Evolutionary conservation across 2,113 vertebrate species (phyloP).

Genomic region (human (Homo sapiens)): DNA sequence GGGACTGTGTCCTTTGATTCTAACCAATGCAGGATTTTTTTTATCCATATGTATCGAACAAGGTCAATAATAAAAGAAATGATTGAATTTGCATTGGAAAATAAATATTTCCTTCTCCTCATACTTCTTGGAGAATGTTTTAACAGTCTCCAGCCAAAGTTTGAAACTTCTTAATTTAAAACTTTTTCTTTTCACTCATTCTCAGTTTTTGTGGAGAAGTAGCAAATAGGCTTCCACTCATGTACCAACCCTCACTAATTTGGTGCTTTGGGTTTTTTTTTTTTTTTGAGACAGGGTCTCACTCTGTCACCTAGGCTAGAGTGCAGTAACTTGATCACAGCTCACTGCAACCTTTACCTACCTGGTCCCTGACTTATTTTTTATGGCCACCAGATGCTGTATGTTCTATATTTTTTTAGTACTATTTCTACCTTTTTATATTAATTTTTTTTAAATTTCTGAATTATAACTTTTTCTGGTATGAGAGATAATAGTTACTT

Average conservation of each 20-base stretch:
- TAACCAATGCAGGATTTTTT: neutral
- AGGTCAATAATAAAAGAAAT: neutral
- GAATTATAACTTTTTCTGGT: neutral
- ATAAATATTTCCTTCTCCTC: neutral
- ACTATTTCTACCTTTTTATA: neutral
- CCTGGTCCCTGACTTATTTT: neutral
- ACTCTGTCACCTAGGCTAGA: too few relatives aligned
- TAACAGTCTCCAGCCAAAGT: neutral
- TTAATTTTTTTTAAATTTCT: neutral
- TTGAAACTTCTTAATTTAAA: neutral
- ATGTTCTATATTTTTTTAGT: neutral
- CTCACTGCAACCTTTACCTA: too few relatives aligned
- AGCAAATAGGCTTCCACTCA: neutral
- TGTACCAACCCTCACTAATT: neutral
- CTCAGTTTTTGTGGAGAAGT: neutral
- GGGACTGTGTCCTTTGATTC: neutral
- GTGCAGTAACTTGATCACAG: too few relatives aligned
- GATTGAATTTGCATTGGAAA: neutral
- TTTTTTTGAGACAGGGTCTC: too few relatives aligned
- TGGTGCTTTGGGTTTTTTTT: neutral
- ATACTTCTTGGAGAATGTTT: neutral
- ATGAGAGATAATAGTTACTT: neutral
- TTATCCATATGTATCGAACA: neutral
- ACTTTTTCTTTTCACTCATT: neutral
- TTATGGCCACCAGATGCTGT: neutral